Conservation (phyloP, 1,140 invertebrate species). For the Drosophila parabipectinata region DNA sequence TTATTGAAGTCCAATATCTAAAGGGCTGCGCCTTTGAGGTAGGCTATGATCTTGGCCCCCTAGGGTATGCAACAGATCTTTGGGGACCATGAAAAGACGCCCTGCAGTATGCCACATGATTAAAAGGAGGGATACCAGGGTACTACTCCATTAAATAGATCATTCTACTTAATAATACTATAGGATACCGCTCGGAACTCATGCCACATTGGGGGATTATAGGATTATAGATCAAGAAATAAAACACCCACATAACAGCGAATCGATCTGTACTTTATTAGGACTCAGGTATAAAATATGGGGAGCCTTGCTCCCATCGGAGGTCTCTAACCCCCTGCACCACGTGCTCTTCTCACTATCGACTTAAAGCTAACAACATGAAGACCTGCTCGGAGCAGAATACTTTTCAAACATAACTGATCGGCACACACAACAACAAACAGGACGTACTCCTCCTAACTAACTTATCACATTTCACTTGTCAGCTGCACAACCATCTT, state of each 20-base stretch:
- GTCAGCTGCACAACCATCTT: constrained; percentile 9
- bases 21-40: background rate
- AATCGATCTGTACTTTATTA: constrained; percentile 58
- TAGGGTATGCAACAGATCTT: constrained; percentile 9
- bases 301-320: background rate
- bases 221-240: constrained; percentile 6
- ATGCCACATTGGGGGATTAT: constrained; percentile 9
- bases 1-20: too few species aligned
- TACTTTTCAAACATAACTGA: constrained; percentile 46
- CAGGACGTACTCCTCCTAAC: constrained; percentile 7
- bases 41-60: constrained; percentile 24
- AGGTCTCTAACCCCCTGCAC: background rate
- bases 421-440: constrained; percentile 20
- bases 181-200: constrained; percentile 14
- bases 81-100: constrained; percentile 11
- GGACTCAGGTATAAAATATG: constrained; percentile 7
- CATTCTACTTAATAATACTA: background rate
- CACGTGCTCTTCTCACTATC: background rate
- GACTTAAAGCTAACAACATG: constrained; percentile 40
- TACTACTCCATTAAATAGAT: background rate
- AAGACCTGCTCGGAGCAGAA: constrained; percentile 38
- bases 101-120: constrained; percentile 35
- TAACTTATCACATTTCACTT: constrained; percentile 59
- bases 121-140: background rate
- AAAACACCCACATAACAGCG: constrained; percentile 40